A percentile compares a stretch with the other conserved stretches of the same genome.
Evolutionary conservation across 1,140 invertebrate species (phyloP).

Genomic region (Ooceraea biroi): DNA sequence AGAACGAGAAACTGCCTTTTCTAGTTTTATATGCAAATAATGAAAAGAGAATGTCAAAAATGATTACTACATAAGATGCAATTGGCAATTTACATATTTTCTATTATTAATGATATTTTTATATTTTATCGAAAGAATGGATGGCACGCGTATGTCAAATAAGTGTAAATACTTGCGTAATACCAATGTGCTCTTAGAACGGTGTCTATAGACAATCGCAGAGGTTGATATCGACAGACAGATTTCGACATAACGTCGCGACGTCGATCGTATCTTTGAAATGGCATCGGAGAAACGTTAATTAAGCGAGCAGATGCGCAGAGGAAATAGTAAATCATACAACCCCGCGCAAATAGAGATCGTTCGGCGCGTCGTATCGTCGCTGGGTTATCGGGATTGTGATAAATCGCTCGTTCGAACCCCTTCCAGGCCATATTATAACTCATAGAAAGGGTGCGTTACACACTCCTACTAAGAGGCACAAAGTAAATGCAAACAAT

Average conservation of each 20-base stretch:
- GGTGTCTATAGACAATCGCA: neutral
- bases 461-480: constrained; percentile 46
- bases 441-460: constrained; percentile 77
- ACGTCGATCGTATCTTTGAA: constrained; percentile 67
- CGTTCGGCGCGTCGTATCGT: constrained; percentile 79
- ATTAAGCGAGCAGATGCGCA: constrained; percentile 79
- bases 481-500: constrained; percentile 54
- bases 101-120: too few species aligned
- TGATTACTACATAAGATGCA: too few species aligned
- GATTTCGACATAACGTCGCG: constrained; percentile 56
- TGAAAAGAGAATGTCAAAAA: too few species aligned
- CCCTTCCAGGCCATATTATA: constrained; percentile 71
- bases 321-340: constrained; percentile 82
- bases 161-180: too few species aligned
- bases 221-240: constrained; percentile 34
- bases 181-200: too few species aligned
- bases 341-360: constrained; percentile 67
- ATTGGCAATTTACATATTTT: neutral
- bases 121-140: too few species aligned
- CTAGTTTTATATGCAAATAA: too few species aligned
- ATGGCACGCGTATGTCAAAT: too few species aligned
- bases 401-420: constrained; percentile 82
- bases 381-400: constrained; percentile 79
- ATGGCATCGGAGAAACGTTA: constrained; percentile 75
- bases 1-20: neutral